Base-by-base conservation (phyloP, 2,888 invertebrate genomes). In the Drosophila paucipuncta region DNA sequence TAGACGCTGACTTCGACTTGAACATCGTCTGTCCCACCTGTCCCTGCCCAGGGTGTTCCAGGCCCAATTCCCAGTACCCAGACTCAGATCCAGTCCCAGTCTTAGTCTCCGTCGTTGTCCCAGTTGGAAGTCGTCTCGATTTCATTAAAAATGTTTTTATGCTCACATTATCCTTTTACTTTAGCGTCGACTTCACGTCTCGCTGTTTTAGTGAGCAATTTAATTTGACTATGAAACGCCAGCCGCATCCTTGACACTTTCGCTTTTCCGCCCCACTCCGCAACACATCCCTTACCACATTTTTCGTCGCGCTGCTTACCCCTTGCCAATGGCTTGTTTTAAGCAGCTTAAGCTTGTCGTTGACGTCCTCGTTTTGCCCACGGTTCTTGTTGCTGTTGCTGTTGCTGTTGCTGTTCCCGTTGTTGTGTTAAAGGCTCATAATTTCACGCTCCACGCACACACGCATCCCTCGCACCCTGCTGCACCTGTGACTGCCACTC, bases 91-190 rank as follows among this genome's bases (percentile, higher is more conserved):
- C 52, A 35, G 33, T 30, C 16, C 7, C 52, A 13, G 49, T 50
- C 35, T 63, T 50, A 28, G 59, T 47, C 52, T 55, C 43, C 50
- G n/a, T 50, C 35, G 50, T 67, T 64, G 73, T 67, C 89, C 47
- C 86, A 73, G 85, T 79, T 82, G 80, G 89, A 75, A 80, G 91
- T 91, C 87, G 91, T 83, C 85, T 86, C 87, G 87, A 87, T 90
- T 89, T 90, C 91, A 91, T 90, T 90, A 91, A 90, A 88, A 91
- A 89, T 85, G 87, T 89, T 89, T 90, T 89, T 88, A 88, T 82
- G 89, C 74, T 76, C 78, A 67, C 87, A 86, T 88, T 88, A 88
- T 90, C 91, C 91, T 78, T 89, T 89, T 83, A 82, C 85, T 82
- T 81, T 76, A 79, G 76, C 79, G 70, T 70, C 65, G 70, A 70